Conservation (phyloP, 2,888 invertebrate species). For the Athripsodes cinereus region DNA sequence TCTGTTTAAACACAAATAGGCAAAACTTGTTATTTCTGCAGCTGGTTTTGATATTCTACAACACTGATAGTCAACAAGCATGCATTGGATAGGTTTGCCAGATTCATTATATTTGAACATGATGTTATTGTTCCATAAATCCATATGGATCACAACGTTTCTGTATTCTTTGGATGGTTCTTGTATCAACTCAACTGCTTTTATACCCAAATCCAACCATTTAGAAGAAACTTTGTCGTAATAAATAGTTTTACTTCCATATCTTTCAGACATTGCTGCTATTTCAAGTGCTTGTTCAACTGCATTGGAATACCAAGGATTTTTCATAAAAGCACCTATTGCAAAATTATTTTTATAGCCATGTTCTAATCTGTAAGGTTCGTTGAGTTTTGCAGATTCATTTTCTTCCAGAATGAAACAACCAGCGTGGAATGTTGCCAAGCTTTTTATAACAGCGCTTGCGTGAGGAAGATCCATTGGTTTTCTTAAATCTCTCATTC, state of each 20-base stretch:
- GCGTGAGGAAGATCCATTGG: slow-evolving; percentile 13
- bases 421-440: slow-evolving; percentile 23
- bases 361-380: slow-evolving; percentile 16
- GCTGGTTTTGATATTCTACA: slow-evolving; percentile 36
- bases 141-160: slow-evolving; percentile 29
- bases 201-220: slow-evolving; percentile 7
- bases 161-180: slow-evolving; percentile 17
- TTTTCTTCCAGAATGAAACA: slow-evolving; percentile 22
- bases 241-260: slow-evolving; percentile 16
- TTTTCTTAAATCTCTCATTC: slow-evolving; percentile 16
- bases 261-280: slow-evolving; percentile 19
- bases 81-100: slow-evolving; percentile 28
- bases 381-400: slow-evolving; percentile 6
- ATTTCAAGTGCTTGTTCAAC: slow-evolving; percentile 12
- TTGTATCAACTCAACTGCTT: slow-evolving; percentile 3
- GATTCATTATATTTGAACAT: slow-evolving; percentile 28
- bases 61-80: slow-evolving; percentile 37
- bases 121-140: slow-evolving; percentile 32
- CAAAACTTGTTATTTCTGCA: slow-evolving; percentile 34
- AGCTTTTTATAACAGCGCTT: slow-evolving; percentile 10
- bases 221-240: slow-evolving; percentile 12
- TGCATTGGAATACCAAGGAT: not conserved
- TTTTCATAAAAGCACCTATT: not conserved
- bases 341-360: not conserved
- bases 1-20: slow-evolving; percentile 32